Evolutionary conservation across 1,140 invertebrate species (phyloP), one percentile per base, ranked within the genome.

Genomic region (Colletes gigas): DNA sequence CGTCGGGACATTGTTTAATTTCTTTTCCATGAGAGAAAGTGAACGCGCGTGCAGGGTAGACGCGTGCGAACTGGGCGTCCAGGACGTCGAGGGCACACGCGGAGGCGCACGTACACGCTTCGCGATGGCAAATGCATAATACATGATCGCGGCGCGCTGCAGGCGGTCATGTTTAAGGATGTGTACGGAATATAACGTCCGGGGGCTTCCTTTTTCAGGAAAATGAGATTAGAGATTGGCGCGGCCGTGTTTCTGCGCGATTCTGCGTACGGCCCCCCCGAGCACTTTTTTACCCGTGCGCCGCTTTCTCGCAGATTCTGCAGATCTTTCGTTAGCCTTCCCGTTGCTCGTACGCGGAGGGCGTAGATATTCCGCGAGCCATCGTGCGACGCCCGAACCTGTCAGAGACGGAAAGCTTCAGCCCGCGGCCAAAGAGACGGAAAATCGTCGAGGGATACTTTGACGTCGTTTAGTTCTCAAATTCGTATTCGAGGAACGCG

Each of bases 111-210:
- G 66, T 83, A 67, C 83, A 54, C 84, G 79, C 54, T 66, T 62
- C 79, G 44, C 72, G 84, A 84, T 85, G 84, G 84, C 83, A 65
- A 86, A 86, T 86, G 84, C 84, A 86, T 86, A 86, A 86, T 86
- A 86, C 83, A 86, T 86, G 84, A 86, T 86, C 84, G 83, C 69
- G 69, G 84, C 52, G 65, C 83, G 84, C 83, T 86, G 83, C 76
- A 86, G 84, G 84, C 83, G 84, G 83, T 85, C 84, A 68, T 86
- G 84, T 86, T 86, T 86, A 86, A 86, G 79, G 83, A 86, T 85
- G 79, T 86, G 79, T 85, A 82, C 78, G 72, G 68, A 73, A 86
- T 86, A 86, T 86, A 86, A 86, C 84, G 83, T 86, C 74, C 83
- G 75, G 19, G 30, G 39, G 72, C 69, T 65, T 82, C 74, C 79